Evolutionary conservation across 2,888 invertebrate genomes (phyloP), one percentile per base, ranked within the genome.

Genomic region (Eledona agricola): DNA sequence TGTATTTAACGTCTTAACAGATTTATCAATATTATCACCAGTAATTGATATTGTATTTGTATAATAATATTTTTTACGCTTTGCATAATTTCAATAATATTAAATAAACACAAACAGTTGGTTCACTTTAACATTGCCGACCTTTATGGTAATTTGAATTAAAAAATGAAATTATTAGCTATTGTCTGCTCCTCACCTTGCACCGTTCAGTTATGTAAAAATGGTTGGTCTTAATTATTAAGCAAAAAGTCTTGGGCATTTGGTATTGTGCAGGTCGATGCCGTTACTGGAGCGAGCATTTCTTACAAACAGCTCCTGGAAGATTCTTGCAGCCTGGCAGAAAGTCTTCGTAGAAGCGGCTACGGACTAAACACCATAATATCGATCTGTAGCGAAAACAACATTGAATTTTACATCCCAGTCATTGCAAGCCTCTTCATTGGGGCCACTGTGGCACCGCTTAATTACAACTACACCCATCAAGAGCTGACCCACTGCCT

Each of bases 401-500:
- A 50, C 45, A 26, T 70, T 2, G 38, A 66, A 17, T 71, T 65
- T 35, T 67, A 62, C 43, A 55, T 64, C 10, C 69, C 70, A 1
- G 55, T 66, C 0, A 13, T 71, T n/a, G 64, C 71, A 4, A 57
- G 65, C 2, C 38, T 67, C 2, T 69, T 59, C 31, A 43, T 65
- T 4, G 71, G 71, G 1, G 62, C 65, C 2, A 53, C 55, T 1
- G 31, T 64, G 9, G 63, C 66, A 5, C 63, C 68, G 2, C 16
- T 72, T 3, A 72, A 71, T 46, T 60, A 63, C 22, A 55, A 47
- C 5, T 72, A 71, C 51, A 61, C 61, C 4, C 11, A 35, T 26
- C 49, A 49, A 3, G 70, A 70, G 57, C 28, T 67, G 15, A 49
- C 55, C 25, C 88, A 88, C 66, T 76, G 83, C 11, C 65, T 86